Evolutionary conservation across 2,797 vertebrate species (phyloP).

Genomic region (Nannoperca australis): DNA sequence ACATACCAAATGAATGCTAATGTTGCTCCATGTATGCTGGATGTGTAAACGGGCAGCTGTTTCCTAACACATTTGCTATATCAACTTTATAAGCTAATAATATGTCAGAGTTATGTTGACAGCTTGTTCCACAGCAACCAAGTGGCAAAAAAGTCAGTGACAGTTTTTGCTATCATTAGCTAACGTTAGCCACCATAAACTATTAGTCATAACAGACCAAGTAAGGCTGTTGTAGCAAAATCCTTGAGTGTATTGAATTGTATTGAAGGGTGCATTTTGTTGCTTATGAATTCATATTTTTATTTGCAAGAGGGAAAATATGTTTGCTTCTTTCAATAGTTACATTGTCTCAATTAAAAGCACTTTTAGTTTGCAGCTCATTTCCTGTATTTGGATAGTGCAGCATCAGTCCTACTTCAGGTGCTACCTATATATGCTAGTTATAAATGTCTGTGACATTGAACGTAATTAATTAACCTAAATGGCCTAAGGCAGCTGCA

Average conservation of each 20-base stretch:
- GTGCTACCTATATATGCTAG: constrained; percentile 19
- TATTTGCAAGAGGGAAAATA: neutral
- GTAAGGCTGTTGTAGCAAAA: neutral
- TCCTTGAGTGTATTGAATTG: neutral
- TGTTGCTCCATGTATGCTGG: neutral
- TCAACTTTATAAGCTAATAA: neutral
- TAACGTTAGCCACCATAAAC: neutral
- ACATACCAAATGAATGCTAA: neutral
- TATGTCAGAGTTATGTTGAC: neutral
- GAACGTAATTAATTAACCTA: constrained; percentile 57
- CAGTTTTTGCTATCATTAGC: neutral
- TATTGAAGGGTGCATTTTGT: neutral
- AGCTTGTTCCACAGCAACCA: neutral
- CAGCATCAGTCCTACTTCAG: neutral
- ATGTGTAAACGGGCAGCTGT: neutral
- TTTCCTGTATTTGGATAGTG: constrained; percentile 1
- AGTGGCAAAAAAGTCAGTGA: neutral
- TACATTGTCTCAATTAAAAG: neutral
- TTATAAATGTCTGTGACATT: constrained; percentile 49
- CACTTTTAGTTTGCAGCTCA: neutral
- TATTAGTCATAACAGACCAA: neutral
- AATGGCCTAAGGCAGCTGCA: constrained; percentile 51
- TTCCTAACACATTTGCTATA: neutral
- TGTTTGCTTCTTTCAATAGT: neutral
- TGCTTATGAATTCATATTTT: neutral